Evolutionary conservation across 2,797 vertebrate species (phyloP).

Genomic region (Lagodon rhomboides): DNA sequence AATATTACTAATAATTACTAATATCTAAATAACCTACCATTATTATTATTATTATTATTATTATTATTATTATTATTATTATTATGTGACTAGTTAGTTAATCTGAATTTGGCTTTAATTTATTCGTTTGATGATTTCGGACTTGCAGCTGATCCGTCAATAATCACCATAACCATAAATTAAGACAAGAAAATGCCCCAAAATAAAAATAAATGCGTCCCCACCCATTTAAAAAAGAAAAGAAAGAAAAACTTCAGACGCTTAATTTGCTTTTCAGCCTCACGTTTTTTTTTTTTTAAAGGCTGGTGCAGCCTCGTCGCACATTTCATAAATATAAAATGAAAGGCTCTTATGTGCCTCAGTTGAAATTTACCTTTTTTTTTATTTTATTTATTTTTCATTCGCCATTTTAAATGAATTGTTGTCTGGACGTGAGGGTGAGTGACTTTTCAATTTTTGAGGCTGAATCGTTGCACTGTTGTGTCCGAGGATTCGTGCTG

Average conservation of each 20-base stretch:
- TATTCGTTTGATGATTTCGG: not conserved
- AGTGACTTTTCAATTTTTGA: not conserved
- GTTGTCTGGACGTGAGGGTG: not conserved
- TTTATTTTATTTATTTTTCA: not conserved
- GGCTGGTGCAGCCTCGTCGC: not conserved
- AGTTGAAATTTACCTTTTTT: not conserved
- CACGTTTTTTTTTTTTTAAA: conserved; percentile 8
- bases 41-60: not conserved
- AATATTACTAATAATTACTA: not conserved
- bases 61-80: conserved; percentile 5
- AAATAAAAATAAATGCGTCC: not conserved
- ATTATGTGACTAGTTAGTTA: not conserved
- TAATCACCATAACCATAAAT: not conserved
- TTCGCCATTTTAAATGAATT: not conserved
- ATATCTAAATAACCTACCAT: not conserved
- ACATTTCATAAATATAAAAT: conserved; percentile 34
- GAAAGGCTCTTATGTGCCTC: not conserved
- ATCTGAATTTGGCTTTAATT: not conserved
- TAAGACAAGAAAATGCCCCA: not conserved
- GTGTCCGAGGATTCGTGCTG: not conserved
- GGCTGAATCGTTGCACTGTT: not conserved
- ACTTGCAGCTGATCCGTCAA: not conserved
- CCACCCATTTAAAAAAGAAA: not conserved
- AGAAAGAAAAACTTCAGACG: not conserved
- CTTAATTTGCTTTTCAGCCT: conserved; percentile 10